Base-by-base conservation (phyloP, 2,113 vertebrate genomes). In the Aythya baeri region DNA sequence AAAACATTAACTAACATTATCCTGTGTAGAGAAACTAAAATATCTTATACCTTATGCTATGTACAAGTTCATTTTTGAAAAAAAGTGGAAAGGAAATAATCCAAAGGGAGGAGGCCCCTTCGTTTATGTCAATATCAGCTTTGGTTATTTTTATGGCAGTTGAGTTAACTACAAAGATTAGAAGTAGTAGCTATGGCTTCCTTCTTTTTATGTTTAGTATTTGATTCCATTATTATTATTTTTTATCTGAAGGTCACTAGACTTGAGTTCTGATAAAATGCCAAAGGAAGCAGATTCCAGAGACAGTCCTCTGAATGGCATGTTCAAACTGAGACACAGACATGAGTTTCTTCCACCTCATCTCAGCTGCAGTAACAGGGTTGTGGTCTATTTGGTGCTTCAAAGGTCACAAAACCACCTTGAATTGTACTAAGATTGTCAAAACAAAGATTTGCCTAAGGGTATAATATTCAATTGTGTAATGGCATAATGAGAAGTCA, bases 381-480 rank as follows among this genome's bases (percentile, higher is more conserved):
- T 2, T 81, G n/a, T 43, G 43, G 46, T 92, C 72, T 83, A 83
- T 38, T 79, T 86, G 82, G 72, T 26, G 14, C 44, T 91, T 25
- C 93, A 95, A 95, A 95, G 75, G 90, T 94, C 88, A 95, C 1
- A 0, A 80, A 91, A 96, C 2, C 41, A 91, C 88, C 77, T 87
- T 86, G 81, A 86, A 81, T 70, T 91, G 20, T 55, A 52, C 54
- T 71, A 74, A 92, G 52, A 91, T 88, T 71, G 79, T 72, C 3
- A 67, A 71, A 70, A 77, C 0, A 0, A 83, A 83, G 75, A 25
- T 91, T 96, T 90, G 43, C 73, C 54, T 90, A n/a, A 15, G 79
- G 83, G 61, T 71, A 78, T 86, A 88, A 86, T 90, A 94, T 81
- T 90, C 91, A 95, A 91, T 94, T 95, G 79, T 89, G 72, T 91